Evolutionary conservation across 2,113 vertebrate genomes (phyloP).

Genomic region (Bungarus multicinctus): DNA sequence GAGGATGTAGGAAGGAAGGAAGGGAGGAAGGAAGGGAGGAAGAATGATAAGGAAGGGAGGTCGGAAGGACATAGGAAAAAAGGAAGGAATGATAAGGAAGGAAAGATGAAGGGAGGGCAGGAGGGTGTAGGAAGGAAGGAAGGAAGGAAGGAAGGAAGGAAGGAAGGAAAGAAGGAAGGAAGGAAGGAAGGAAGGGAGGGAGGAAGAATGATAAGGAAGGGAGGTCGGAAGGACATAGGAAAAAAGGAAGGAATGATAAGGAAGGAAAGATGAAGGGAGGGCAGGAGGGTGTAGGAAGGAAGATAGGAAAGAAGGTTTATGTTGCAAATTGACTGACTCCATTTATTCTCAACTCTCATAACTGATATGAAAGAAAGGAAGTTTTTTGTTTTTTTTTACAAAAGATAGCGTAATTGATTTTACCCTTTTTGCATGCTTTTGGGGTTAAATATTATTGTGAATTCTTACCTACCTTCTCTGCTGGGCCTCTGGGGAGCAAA

Average conservation of each 20-base stretch:
- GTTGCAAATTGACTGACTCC: background rate
- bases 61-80: fast-evolving
- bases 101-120: too few species aligned
- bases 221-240: too few species aligned
- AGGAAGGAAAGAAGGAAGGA: too few species aligned
- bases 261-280: background rate
- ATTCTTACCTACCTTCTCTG: background rate
- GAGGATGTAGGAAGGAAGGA: background rate
- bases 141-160: too few species aligned
- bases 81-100: too few species aligned
- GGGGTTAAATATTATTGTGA: background rate
- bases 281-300: background rate
- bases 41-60: too few species aligned
- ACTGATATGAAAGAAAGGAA: background rate
- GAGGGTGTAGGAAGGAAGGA: background rate
- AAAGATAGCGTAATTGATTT: background rate
- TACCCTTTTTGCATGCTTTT: background rate
- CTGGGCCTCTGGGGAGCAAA: background rate
- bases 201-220: background rate
- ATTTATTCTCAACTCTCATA: background rate
- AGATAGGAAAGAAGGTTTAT: background rate
- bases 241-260: too few species aligned
- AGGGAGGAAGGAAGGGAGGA: too few species aligned
- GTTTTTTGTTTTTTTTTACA: background rate
- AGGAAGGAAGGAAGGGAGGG: too few species aligned